A percentile compares a stretch with the other conserved stretches of the same genome.
Evolutionary conservation across 2,888 invertebrate species (phyloP).

Genomic region (Thymelicus lineola): DNA sequence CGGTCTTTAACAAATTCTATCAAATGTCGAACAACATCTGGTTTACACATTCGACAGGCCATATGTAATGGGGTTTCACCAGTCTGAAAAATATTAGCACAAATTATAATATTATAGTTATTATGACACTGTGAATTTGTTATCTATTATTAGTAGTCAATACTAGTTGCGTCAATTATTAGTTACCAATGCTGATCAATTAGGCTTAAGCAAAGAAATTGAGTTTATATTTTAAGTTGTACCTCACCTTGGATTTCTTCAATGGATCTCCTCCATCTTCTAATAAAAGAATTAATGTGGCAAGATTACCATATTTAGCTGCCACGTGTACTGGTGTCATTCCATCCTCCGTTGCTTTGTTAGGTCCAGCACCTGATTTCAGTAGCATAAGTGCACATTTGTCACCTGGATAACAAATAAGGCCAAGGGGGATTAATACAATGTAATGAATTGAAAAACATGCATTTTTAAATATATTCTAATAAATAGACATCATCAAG

Average conservation of each 20-base stretch:
- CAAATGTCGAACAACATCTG: slow-evolving; percentile 94
- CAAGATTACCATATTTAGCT: slow-evolving; percentile 95
- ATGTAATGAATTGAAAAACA: too few species aligned
- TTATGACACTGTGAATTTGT: too few species aligned
- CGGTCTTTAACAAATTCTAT: slow-evolving; percentile 92
- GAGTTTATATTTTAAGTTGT: neutral
- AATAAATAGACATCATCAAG: too few species aligned
- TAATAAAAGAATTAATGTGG: slow-evolving; percentile 93
- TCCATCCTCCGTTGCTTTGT: slow-evolving; percentile 97
- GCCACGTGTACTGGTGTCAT: slow-evolving; percentile 99
- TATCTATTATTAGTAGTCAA: too few species aligned
- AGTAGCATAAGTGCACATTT: slow-evolving; percentile 97
- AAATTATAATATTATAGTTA: too few species aligned
- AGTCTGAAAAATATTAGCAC: slow-evolving; percentile 80
- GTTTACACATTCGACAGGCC: slow-evolving; percentile 94
- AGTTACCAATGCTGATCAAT: too few species aligned
- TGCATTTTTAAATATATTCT: too few species aligned
- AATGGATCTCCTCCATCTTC: slow-evolving; percentile 98
- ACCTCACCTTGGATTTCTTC: slow-evolving; percentile 92
- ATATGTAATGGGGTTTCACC: slow-evolving; percentile 98
- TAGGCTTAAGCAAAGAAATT: too few species aligned
- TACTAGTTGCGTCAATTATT: too few species aligned
- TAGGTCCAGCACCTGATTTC: slow-evolving; percentile 98
- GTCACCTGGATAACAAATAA: slow-evolving; percentile 58
- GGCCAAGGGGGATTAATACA: too few species aligned